A percentile compares a stretch with the other conserved stretches of the same genome.
Evolutionary conservation across 2,888 invertebrate genomes (phyloP).

Genomic region (Eristalis pertinax): DNA sequence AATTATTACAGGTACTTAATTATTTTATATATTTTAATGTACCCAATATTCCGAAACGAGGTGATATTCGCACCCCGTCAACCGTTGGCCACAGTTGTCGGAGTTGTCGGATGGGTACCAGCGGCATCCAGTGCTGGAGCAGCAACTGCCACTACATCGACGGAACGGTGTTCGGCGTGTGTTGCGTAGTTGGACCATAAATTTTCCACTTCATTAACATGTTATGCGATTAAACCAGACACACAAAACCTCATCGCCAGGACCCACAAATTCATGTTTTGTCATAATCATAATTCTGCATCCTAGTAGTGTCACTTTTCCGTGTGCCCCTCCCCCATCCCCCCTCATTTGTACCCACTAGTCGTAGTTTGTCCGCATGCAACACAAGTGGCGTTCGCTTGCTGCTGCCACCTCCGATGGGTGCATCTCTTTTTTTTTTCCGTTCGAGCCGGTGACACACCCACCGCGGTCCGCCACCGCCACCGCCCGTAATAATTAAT

Average conservation of each 20-base stretch:
- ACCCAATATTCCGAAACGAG: conserved; percentile 59
- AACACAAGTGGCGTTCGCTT: background rate
- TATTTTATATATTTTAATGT: conserved; percentile 71
- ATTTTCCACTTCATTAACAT: conserved; percentile 78
- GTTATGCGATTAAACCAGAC: conserved; percentile 77
- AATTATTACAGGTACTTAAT: conserved; percentile 72
- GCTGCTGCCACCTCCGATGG: background rate
- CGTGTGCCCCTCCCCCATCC: too few relatives aligned
- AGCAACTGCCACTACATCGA: conserved; percentile 70
- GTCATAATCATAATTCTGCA: conserved; percentile 76
- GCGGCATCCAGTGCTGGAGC: background rate
- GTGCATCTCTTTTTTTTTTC: conserved; percentile 2
- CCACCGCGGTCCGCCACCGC: conserved; percentile 36
- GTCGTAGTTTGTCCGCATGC: conserved; percentile 2
- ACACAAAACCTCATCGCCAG: conserved; percentile 72
- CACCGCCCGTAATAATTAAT: conserved; percentile 68
- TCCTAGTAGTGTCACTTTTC: conserved; percentile 68
- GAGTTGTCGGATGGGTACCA: background rate
- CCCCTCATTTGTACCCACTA: conserved; percentile 32
- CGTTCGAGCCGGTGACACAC: conserved; percentile 41
- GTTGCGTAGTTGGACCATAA: conserved; percentile 72
- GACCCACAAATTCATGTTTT: conserved; percentile 76
- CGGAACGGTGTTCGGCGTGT: conserved; percentile 48
- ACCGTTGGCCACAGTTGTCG: background rate
- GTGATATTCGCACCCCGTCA: conserved; percentile 39